A percentile compares a stretch with the other conserved stretches of the same genome.
phyloP scores from a whole-genome alignment of 1,140 invertebrate genomes.

The Manduca sexta region DNA sequence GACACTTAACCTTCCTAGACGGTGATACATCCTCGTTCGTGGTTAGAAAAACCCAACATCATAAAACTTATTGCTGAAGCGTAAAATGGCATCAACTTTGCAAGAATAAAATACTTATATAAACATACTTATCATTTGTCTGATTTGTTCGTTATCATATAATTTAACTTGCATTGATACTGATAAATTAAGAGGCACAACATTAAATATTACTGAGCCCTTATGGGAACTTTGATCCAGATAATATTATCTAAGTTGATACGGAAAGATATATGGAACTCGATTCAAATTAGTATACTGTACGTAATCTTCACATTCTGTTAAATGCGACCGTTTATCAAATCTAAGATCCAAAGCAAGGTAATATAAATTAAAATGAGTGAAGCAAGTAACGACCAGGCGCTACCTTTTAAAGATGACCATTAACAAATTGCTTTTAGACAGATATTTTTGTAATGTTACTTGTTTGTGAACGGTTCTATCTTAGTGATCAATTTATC shows the following conservation, averaged over 20 bases:
- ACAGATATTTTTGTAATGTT: conserved; percentile 54
- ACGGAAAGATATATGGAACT: conserved; percentile 30
- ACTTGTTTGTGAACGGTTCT: conserved; percentile 46
- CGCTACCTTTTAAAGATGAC: conserved; percentile 52
- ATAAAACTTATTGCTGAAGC: conserved; percentile 2
- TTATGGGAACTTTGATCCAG: conserved; percentile 18
- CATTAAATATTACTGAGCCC: conserved; percentile 21
- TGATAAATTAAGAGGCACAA: conserved; percentile 9
- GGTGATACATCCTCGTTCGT: no score
- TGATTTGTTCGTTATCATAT: no score
- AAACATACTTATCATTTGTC: no score
- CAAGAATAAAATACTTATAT: no score
- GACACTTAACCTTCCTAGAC: conserved; percentile 20
- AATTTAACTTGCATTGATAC: neutral
- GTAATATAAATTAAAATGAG: conserved; percentile 45
- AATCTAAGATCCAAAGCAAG: conserved; percentile 37
- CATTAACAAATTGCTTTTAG: conserved; percentile 54
- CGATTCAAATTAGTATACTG: conserved; percentile 43
- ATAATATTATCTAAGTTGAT: conserved; percentile 33
- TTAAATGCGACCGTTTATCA: conserved; percentile 42
- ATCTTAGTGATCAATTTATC: conserved; percentile 57
- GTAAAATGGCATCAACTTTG: neutral
- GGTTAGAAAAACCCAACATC: neutral
- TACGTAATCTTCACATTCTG: conserved; percentile 36
- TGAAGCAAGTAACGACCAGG: conserved; percentile 26